Evolutionary conservation across 2,888 invertebrate species (phyloP).

Genomic region (Drosophila kambysellisi): DNA sequence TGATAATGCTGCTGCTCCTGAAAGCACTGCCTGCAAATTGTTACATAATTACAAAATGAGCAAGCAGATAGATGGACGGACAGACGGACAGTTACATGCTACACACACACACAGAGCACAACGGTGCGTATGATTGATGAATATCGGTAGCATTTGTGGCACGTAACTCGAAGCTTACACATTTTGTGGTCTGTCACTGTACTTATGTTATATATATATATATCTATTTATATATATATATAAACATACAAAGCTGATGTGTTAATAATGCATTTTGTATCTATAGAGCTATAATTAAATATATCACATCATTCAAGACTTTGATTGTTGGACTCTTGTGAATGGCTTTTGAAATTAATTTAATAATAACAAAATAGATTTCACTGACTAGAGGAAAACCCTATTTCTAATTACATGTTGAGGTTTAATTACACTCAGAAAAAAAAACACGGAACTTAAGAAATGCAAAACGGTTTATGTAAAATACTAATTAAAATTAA

Average conservation of each 20-base stretch:
- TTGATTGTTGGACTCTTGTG: not conserved
- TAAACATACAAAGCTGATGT: slow-evolving; percentile 18
- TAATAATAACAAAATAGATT: not conserved
- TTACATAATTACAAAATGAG: slow-evolving; percentile 68
- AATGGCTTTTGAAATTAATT: not conserved
- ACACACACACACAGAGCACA: slow-evolving; percentile 16
- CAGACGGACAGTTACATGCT: not conserved
- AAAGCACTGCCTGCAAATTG: slow-evolving; percentile 63
- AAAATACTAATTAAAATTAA: not conserved
- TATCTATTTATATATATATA: not conserved
- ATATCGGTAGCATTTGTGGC: slow-evolving; percentile 49
- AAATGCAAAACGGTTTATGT: no score
- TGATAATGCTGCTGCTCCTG: slow-evolving; percentile 33
- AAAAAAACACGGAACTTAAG: not conserved
- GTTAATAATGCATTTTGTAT: slow-evolving; percentile 32
- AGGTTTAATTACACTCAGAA: not conserved
- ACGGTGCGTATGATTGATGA: slow-evolving; percentile 73
- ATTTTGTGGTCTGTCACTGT: slow-evolving; percentile 28
- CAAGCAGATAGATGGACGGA: not conserved
- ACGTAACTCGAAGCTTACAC: slow-evolving; percentile 20
- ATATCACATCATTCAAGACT: not conserved
- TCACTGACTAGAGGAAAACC: not conserved
- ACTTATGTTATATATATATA: not conserved
- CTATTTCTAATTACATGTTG: no score
- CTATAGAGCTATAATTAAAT: slow-evolving; percentile 2